Base-by-base conservation (phyloP, 2,888 invertebrate species). In the Drosophila anceps region DNA sequence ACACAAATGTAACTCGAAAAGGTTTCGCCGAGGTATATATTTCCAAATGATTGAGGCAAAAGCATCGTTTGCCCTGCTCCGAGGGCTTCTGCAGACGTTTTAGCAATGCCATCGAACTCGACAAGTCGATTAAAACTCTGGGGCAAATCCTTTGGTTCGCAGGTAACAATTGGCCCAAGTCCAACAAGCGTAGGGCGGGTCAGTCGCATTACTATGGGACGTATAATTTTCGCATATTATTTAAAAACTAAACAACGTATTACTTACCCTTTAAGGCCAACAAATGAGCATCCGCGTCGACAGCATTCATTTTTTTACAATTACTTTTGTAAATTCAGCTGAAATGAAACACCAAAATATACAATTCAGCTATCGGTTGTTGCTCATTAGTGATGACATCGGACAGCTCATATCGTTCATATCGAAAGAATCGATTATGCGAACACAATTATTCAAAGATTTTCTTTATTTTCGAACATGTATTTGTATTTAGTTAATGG, bases 1-100 rank as follows among this genome's bases (percentile, higher is more conserved):
- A 99, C 97, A 93, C 98, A 98, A 69, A 99, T 96, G 92, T 98
- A 99, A 92, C 99, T 98, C 2, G 99, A 97, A 94, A 99, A 99
- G 15, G 98, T 99, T 94, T 99, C 99, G 12, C 90, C 99, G 51
- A 99, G 94, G 93, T 99, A 99, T 86, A 99, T 98, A 92, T 98
- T 99, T 7, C 99, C 99, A 93, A 99, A 99, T 92, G 97, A 98
- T 94, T 99, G 99, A 15, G 99, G 99, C 59, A 99, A 94, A 65
- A 98, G 94, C 89, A 99, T 94, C 92, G 98, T 97, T 90, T 98
- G 97, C 2, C 98, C 98, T 61, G 97, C 94, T 4, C 91, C 88
- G 35, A 92, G 66, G 0, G 96, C 96, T 93, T 97, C 97, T 91
- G 97, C 95, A 64, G 96, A 96, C 1, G 95, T 95, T 1, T 97